Percentiles rank a stretch among this genome's conserved stretches.
phyloP scores from a whole-genome alignment of 2,888 invertebrate species.

The Ochropacha duplaris region DNA sequence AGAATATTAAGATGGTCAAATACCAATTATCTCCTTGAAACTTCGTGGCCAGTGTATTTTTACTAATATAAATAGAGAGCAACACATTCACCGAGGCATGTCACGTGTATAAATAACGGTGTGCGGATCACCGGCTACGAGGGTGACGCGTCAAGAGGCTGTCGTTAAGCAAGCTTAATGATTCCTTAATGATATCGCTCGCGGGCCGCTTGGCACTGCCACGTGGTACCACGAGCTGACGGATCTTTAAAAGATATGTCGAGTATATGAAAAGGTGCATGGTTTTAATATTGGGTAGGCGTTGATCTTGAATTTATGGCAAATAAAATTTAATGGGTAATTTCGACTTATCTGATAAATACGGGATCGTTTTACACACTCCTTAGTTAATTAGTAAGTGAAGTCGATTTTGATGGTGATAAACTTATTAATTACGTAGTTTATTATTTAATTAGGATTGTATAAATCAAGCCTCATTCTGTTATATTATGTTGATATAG shows the following conservation, averaged over 20 bases:
- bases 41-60: background rate
- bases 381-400: too few species aligned
- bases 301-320: too few species aligned
- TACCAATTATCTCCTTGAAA: background rate
- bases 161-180: conserved; percentile 57
- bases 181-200: conserved; percentile 62
- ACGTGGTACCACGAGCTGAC: background rate
- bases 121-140: conserved; percentile 14
- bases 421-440: too few species aligned
- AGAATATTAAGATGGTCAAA: background rate
- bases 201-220: conserved; percentile 12
- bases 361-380: too few species aligned
- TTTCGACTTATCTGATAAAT: too few species aligned
- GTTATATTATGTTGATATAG: too few species aligned
- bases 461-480: too few species aligned
- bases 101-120: conserved; percentile 29
- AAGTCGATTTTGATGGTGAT: too few species aligned
- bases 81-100: conserved; percentile 18
- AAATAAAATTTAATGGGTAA: too few species aligned
- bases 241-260: background rate
- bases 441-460: too few species aligned
- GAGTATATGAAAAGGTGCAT: too few species aligned
- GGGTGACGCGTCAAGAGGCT: conserved; percentile 39
- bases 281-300: too few species aligned
- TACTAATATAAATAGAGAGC: conserved; percentile 8